Conservation (phyloP, 2,797 vertebrate genomes). For the Cetoscarus ocellatus region DNA sequence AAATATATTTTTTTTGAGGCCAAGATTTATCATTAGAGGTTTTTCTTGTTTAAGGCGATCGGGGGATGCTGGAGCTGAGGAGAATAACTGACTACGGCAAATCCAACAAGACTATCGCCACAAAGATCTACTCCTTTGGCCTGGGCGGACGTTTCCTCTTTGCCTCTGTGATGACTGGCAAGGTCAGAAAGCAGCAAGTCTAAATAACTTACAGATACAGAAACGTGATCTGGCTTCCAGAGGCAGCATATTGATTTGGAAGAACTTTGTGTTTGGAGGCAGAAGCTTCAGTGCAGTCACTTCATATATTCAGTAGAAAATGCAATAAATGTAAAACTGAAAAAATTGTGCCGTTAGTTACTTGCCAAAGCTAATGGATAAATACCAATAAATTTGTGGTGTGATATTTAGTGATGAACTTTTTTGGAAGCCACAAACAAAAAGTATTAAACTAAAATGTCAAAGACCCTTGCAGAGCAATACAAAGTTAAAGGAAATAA, state of each 20-base stretch:
- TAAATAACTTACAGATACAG: background rate
- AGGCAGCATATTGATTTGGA: slow-evolving; percentile 6
- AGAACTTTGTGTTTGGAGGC: background rate
- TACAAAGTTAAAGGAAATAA: no score
- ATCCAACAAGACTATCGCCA: slow-evolving; percentile 87
- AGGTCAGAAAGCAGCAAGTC: slow-evolving; percentile 75
- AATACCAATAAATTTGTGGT: no score
- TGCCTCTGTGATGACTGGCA: slow-evolving; percentile 94
- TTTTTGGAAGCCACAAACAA: no score
- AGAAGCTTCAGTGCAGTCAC: background rate
- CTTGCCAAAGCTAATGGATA: no score
- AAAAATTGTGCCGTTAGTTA: background rate
- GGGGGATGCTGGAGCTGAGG: slow-evolving; percentile 89
- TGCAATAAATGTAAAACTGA: background rate
- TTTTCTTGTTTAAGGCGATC: slow-evolving; percentile 79
- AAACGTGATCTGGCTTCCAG: slow-evolving; percentile 9
- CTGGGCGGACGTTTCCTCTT: slow-evolving; percentile 93
- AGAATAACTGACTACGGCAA: slow-evolving; percentile 89
- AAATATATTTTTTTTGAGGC: no score
- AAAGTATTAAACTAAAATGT: no score
- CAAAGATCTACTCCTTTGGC: slow-evolving; percentile 93
- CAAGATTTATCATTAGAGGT: background rate
- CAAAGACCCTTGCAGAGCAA: no score
- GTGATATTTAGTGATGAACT: no score
- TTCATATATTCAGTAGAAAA: no score